Base-by-base conservation (phyloP, 1,140 invertebrate species). In the Aplysia californica region DNA sequence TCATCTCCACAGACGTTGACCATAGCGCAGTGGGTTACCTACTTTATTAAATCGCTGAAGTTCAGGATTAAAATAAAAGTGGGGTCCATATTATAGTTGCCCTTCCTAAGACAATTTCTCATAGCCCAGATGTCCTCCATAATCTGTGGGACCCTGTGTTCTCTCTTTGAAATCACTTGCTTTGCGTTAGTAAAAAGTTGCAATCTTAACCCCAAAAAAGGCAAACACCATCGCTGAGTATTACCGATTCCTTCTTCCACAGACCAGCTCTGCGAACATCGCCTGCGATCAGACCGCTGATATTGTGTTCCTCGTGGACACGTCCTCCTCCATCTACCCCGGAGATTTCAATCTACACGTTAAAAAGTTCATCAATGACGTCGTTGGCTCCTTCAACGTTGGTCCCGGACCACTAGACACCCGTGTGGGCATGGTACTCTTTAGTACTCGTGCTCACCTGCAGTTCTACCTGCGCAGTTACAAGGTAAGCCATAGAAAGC, bases 301-400 rank as follows among this genome's bases (percentile, higher is more conserved):
- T 76, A 75, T 87, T 23, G 77, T 85, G 1, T 86, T 87, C 70
- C 50, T 85, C 0, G 69, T 87, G 23, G 86, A 87, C 75, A 69
- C 82, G 0, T 86, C 85, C 1, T 80, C 80, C 0, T 85, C 84
- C 44, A 85, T 87, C 59, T 84, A 81, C 75, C 78, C 79, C 29
- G 44, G 56, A 10, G 79, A 87, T 29, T 87, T 82, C 66, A 35
- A 76, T 4, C 55, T 67, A 35, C 80, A 86, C 72, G 64, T 84
- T 39, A 59, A 83, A 15, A 66, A 74, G 3, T 87, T 87, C 69
- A 64, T 87, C 0, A 77, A 81, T 26, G 78, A 81, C n/a, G 69
- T 87, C 10, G 75, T 80, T 5, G 55, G 41, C 38, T 76, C 39
- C 5, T 80, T 87, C 58, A 71, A 84, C 26, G 72, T 86, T 6